Base-by-base conservation (phyloP, 2,113 vertebrate species). In the Aphyosemion australe region DNA sequence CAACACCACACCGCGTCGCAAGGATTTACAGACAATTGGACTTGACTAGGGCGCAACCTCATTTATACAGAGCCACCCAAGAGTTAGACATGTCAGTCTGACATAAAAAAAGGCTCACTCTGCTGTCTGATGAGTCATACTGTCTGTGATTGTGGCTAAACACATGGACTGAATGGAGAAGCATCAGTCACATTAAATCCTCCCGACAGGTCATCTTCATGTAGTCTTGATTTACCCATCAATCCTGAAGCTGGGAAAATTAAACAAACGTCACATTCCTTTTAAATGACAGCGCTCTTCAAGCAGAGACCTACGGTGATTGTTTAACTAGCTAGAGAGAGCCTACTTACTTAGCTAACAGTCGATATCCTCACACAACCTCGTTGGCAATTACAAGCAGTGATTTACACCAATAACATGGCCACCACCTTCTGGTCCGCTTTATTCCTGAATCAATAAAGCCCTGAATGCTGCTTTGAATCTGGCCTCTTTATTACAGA, bases 21-120 rank as follows among this genome's bases (percentile, higher is more conserved):
- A 56, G 78, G 65, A 76, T 84, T 88, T 62, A 78, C 69, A 84
- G 87, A 89, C 87, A 87, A 89, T 88, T 82, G 81, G 62, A 84
- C 67, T 49, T 84, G 89, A 89, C 87, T 88, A 74, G 87, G 82
- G 74, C 83, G 56, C 72, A 79, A 84, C 89, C 87, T 83, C 81
- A 86, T 89, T 87, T 82, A 84, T 57, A 75, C 73, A 83, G 74
- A 82, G 77, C 78, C 81, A 81, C 82, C 81, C 79, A 59, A 65
- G 79, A 90, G 76, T 84, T 78, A 76, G 79, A 84, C 70, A 48
- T 79, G 84, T 84, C 87, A 78, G 61, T 65, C 79, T 64, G 78
- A 68, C 76, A 37, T 19, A 52, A 50, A 49, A 78, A 76, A 85
- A 65, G 64, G 63, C 64, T 76, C 51, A 74, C 68, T 61, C 72